phyloP scores from a whole-genome alignment of 1,140 invertebrate genomes.

The Drosophila arizonae region DNA sequence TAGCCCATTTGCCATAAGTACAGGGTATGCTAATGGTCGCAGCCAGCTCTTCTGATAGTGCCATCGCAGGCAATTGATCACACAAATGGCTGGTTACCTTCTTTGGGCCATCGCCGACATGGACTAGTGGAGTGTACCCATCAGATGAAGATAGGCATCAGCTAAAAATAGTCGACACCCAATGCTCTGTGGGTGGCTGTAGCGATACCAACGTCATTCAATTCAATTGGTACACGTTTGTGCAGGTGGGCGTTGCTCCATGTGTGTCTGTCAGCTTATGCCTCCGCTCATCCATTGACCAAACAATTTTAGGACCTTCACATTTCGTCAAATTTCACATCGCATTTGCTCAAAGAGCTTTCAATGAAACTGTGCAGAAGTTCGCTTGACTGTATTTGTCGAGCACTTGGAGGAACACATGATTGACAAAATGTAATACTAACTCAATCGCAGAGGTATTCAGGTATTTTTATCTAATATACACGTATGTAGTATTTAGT shows the following conservation, averaged over 20 bases:
- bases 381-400: not conserved
- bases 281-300: conserved; percentile 48
- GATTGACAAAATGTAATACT: too few species aligned
- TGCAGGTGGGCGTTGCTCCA: not conserved
- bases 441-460: not conserved
- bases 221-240: conserved; percentile 46
- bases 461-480: too few species aligned
- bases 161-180: conserved; percentile 48
- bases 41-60: conserved; percentile 22
- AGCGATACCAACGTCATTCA: conserved; percentile 28
- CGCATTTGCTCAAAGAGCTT: conserved; percentile 44
- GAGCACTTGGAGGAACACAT: too few species aligned
- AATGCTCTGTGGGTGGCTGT: not conserved
- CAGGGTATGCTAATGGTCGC: conserved; percentile 42
- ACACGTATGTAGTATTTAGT: not conserved
- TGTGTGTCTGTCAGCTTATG: conserved; percentile 4
- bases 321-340: conserved; percentile 30
- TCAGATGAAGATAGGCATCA: not conserved
- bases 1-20: not conserved
- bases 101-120: conserved; percentile 32
- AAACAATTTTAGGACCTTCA: conserved; percentile 53
- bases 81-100: conserved; percentile 47
- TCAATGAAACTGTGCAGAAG: conserved; percentile 29
- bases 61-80: conserved; percentile 69
- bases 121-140: conserved; percentile 9